Evolutionary conservation across 92 coral and sea anemone species (phyloP), one percentile per base, ranked within the genome.

Genomic region (Anthopleura xanthogrammica): DNA sequence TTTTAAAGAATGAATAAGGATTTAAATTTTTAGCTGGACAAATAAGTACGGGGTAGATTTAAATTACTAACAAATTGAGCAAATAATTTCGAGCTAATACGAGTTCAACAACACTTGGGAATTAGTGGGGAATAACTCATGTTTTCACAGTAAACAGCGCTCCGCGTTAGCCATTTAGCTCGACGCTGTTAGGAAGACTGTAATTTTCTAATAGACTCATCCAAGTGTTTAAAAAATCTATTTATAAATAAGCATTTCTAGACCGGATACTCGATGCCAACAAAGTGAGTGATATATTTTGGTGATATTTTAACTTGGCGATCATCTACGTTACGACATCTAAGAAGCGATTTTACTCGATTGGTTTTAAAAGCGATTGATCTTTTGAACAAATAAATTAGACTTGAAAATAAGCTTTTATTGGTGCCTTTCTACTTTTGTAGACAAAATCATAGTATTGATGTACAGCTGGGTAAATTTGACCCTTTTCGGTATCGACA

Each of bases 401-500:
- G 43, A 68, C 41, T 23, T 23, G 41, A 68, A 68, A 23, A 68
- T 5, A 68, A 68, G 74, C 17, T 43, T 52, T 76, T 19, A 29
- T 7, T 17, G 60, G 1, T 29, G 12, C 6, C 42, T 76, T 42
- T 29, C 78, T 43, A 2, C 23, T 23, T 20, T 40, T 76, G 43
- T 76, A 43, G 60, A 43, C 29, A 42, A 42, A 76, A 52, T 9
- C 29, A 17, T 23, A n/a, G 22, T 42, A 43, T 40, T 73, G 43
- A 76, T 76, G 24, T 76, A 76, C 79, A 76, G 79, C 79, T 76
- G 79, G 24, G 8, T 76, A 42, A 52, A 43, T 76, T 20, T 20
- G 41, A 68, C 74, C 19, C 74, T 24, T n/a, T 16, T 62, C 1
- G 29, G 23, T 20, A 22, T 23, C 41, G 41, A 68, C 40, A 68